phyloP scores from a whole-genome alignment of 2,113 vertebrate species.

The Eidolon helvum region DNA sequence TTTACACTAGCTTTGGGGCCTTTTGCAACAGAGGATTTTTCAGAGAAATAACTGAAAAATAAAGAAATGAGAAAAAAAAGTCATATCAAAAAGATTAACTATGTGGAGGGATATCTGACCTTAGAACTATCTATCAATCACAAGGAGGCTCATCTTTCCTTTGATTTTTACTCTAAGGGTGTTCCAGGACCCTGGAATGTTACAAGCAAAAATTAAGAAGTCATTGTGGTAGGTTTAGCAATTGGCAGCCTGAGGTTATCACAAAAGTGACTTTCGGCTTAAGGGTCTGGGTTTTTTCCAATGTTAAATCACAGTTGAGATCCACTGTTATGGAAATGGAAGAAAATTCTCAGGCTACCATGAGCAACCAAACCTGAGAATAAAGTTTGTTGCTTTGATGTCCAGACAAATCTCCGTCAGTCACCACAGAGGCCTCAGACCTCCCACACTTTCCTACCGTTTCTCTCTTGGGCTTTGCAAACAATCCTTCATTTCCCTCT shows the following conservation, averaged over 20 bases:
- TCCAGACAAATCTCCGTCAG: background rate
- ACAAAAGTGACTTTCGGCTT: slow-evolving; percentile 1
- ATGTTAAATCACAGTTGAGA: background rate
- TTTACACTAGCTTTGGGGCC: slow-evolving; percentile 78
- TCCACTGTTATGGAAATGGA: background rate
- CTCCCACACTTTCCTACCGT: background rate
- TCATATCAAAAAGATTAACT: slow-evolving; percentile 69
- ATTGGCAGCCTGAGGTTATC: background rate
- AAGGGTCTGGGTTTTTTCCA: background rate
- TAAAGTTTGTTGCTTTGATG: background rate
- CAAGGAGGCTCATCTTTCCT: background rate
- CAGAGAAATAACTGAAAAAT: slow-evolving; percentile 76
- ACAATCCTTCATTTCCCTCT: background rate
- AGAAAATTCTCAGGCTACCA: background rate
- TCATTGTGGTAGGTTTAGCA: background rate
- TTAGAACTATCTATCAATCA: slow-evolving; percentile 56
- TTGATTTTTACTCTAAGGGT: slow-evolving; percentile 15
- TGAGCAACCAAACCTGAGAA: background rate
- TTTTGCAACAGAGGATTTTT: slow-evolving; percentile 70
- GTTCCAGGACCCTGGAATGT: slow-evolving; percentile 37
- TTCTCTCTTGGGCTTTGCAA: background rate
- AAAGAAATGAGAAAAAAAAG: slow-evolving; percentile 73
- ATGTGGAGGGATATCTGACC: slow-evolving; percentile 50
- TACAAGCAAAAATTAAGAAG: background rate
- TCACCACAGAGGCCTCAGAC: background rate